phyloP scores from a whole-genome alignment of 2,797 vertebrate genomes.

The Gallinago solitaria region DNA sequence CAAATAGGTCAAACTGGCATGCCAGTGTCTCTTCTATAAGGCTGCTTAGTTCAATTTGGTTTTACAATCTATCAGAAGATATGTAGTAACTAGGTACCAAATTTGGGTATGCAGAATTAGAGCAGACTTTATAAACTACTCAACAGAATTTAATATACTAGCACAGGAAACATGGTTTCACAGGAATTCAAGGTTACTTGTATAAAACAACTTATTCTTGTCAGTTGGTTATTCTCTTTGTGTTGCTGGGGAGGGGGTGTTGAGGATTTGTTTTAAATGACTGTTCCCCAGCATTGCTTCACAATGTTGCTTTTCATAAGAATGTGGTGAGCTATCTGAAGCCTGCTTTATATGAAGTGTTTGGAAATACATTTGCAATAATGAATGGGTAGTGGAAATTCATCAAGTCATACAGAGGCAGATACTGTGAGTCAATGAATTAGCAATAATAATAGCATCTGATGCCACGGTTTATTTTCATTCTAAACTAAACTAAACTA shows the following conservation, averaged over 20 bases:
- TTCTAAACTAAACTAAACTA: conserved; percentile 58
- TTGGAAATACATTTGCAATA: conserved; percentile 52
- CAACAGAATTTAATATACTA: not conserved
- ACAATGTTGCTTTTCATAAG: conserved; percentile 44
- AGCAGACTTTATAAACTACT: not conserved
- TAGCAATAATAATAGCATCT: conserved; percentile 67
- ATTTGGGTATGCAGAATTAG: not conserved
- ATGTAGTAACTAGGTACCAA: not conserved
- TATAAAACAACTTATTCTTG: not conserved
- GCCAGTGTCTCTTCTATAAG: not conserved
- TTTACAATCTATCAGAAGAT: not conserved
- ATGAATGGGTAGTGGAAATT: conserved; percentile 62
- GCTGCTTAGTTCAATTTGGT: not conserved
- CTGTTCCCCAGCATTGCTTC: not conserved
- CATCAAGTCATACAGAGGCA: conserved; percentile 68
- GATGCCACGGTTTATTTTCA: conserved; percentile 53
- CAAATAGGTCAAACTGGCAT: not conserved
- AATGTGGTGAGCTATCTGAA: conserved; percentile 58
- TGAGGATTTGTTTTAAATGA: conserved; percentile 25
- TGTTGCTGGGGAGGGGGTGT: not conserved
- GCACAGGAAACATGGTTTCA: not conserved
- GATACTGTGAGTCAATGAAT: conserved; percentile 59
- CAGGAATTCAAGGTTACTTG: not conserved
- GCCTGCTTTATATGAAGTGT: conserved; percentile 40
- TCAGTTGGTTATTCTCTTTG: not conserved